Evolutionary conservation across 2,113 vertebrate genomes (phyloP).

Genomic region (Anolis sagrei): DNA sequence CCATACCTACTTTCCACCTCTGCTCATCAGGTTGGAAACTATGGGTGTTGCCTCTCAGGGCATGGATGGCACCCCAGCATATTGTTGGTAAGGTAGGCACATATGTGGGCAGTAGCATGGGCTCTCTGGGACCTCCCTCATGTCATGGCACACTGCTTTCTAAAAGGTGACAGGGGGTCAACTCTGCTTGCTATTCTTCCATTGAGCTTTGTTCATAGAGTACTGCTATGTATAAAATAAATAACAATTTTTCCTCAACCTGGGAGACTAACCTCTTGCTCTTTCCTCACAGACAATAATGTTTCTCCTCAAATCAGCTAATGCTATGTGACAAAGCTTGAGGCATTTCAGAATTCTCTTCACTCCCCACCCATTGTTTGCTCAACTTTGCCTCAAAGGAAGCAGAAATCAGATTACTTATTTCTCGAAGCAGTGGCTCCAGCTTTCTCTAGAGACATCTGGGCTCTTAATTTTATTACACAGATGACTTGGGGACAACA

Average conservation of each 20-base stretch:
- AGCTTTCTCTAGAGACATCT: conserved; percentile 8
- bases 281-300: conserved; percentile 19
- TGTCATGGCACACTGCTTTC: neutral
- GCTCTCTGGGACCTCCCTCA: too few relatives aligned
- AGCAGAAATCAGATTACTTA: conserved; percentile 36
- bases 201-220: neutral
- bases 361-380: conserved; percentile 4
- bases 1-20: too few relatives aligned
- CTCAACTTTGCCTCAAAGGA: conserved; percentile 24
- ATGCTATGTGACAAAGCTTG: conserved; percentile 2
- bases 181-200: neutral
- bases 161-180: neutral
- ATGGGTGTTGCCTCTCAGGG: too few relatives aligned
- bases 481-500: conserved; percentile 27
- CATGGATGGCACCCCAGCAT: too few relatives aligned
- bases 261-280: conserved; percentile 10
- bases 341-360: neutral
- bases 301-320: conserved; percentile 24
- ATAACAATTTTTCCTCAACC: neutral
- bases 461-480: conserved; percentile 32
- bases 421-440: conserved; percentile 7
- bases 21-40: too few relatives aligned
- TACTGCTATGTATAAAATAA: conserved; percentile 4
- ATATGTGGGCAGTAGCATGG: too few relatives aligned
- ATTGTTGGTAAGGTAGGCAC: too few relatives aligned